Evolutionary conservation across 2,888 invertebrate species (phyloP).

Genomic region (Apodemia mormo): DNA sequence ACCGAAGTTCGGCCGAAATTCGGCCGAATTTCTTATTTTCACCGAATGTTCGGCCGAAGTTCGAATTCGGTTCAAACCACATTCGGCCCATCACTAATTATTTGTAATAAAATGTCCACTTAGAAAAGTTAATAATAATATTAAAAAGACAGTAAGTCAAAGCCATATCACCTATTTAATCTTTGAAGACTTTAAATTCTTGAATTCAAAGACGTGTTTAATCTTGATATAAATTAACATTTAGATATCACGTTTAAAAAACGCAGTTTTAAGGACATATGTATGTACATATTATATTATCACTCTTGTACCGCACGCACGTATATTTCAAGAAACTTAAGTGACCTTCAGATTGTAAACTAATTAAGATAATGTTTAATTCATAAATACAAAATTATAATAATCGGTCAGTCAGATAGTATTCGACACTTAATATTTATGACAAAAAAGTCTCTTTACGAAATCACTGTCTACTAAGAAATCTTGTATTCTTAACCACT

Average conservation of each 20-base stretch:
- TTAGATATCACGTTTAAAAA: slow-evolving; percentile 1
- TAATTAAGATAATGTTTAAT: not conserved
- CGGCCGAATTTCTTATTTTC: too few species aligned
- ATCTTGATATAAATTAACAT: slow-evolving; percentile 3
- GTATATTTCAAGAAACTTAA: slow-evolving; percentile 1
- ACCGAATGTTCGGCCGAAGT: too few species aligned
- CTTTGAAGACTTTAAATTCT: slow-evolving; percentile 19
- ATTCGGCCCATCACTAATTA: too few species aligned
- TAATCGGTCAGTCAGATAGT: too few species aligned
- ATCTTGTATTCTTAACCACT: too few species aligned
- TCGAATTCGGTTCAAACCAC: too few species aligned
- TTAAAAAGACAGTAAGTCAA: not conserved
- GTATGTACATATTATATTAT: not conserved
- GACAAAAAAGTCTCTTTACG: too few species aligned
- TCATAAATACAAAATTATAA: not conserved
- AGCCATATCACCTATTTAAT: not conserved
- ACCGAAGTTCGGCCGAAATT: too few species aligned
- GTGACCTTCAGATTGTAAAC: not conserved
- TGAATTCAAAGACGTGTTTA: not conserved
- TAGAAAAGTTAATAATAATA: too few species aligned
- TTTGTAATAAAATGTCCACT: too few species aligned
- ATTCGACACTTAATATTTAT: too few species aligned
- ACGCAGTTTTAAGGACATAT: not conserved
- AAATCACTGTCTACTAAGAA: too few species aligned
- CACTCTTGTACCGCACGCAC: not conserved